A percentile compares a stretch with the other conserved stretches of the same genome.
These are phyloP conservation scores for Pipistrellus pygmaeus DNA, from an alignment of 2,797 vertebrate genomes.

Conservation along the genomic window DNA sequence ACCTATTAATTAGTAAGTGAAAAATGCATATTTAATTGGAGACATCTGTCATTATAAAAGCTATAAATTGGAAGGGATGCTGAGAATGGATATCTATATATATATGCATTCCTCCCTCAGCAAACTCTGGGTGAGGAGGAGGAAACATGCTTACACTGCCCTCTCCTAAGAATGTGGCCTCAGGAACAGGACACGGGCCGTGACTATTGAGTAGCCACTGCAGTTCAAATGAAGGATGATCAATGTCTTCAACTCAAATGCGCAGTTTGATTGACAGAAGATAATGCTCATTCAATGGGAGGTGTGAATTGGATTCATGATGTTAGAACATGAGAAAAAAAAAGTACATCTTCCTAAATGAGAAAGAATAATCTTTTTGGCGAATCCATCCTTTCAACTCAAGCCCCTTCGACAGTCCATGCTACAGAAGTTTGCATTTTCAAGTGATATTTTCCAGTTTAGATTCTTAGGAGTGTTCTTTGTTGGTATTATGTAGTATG, in stretches of 20 bases:
- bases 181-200: neutral
- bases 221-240: slow-evolving; percentile 43
- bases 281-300: slow-evolving; percentile 31
- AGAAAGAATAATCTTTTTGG: slow-evolving; percentile 44
- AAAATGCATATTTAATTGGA: slow-evolving; percentile 50
- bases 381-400: slow-evolving; percentile 52
- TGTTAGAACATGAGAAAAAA: slow-evolving; percentile 52
- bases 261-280: slow-evolving; percentile 56
- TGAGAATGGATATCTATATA: neutral
- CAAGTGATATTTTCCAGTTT: slow-evolving; percentile 60
- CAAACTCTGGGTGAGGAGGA: neutral
- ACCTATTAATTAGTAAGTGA: neutral
- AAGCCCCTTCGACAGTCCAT: neutral
- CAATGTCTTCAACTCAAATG: neutral
- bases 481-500: slow-evolving; percentile 40
- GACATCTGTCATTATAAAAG: slow-evolving; percentile 3
- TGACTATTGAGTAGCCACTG: slow-evolving; percentile 38
- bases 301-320: slow-evolving; percentile 14
- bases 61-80: neutral
- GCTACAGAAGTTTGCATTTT: slow-evolving; percentile 67
- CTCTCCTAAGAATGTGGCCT: slow-evolving; percentile 19
- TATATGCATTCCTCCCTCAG: neutral
- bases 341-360: neutral
- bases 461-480: slow-evolving; percentile 47
- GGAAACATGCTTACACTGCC: neutral